These are phyloP conservation scores for Battus philenor DNA, from an alignment of 1,140 invertebrate genomes.

Conservation along the genomic window DNA sequence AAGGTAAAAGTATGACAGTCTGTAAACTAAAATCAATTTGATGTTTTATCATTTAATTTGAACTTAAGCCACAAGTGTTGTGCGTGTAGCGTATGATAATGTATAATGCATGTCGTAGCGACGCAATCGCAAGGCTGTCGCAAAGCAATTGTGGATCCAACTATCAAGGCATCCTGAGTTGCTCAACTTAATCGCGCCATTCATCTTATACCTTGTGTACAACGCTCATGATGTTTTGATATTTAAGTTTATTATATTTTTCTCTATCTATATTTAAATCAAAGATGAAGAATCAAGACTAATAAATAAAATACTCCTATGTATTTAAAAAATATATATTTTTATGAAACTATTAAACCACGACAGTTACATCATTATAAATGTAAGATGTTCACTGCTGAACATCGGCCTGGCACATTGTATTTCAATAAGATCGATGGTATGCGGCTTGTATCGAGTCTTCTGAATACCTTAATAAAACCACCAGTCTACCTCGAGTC, in stretches of 20 bases:
- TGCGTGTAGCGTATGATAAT: conserved; percentile 1
- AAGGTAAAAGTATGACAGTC: too few relatives aligned
- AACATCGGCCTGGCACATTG: too few relatives aligned
- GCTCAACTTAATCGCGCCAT: conserved; percentile 48
- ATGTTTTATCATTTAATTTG: too few relatives aligned
- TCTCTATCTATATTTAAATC: not conserved
- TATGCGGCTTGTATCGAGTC: too few relatives aligned
- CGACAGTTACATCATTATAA: too few relatives aligned
- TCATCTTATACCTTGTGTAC: conserved; percentile 32
- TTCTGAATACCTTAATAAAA: too few relatives aligned
- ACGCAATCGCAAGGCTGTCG: conserved; percentile 24
- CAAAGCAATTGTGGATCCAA: conserved; percentile 26
- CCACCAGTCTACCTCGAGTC: too few relatives aligned
- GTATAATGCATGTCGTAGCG: conserved; percentile 3
- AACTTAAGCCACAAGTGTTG: too few relatives aligned
- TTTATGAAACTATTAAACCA: too few relatives aligned
- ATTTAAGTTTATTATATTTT: conserved; percentile 17
- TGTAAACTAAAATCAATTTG: too few relatives aligned
- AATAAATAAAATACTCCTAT: not conserved
- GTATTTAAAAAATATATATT: not conserved
- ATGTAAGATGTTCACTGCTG: too few relatives aligned
- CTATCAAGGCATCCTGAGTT: conserved; percentile 46
- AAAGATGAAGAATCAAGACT: not conserved
- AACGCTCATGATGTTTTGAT: conserved; percentile 24
- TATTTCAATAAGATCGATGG: too few relatives aligned